phyloP scores from a whole-genome alignment of 53 echinoderm and acorn worm genomes.

The Apostichopus leukothele region DNA sequence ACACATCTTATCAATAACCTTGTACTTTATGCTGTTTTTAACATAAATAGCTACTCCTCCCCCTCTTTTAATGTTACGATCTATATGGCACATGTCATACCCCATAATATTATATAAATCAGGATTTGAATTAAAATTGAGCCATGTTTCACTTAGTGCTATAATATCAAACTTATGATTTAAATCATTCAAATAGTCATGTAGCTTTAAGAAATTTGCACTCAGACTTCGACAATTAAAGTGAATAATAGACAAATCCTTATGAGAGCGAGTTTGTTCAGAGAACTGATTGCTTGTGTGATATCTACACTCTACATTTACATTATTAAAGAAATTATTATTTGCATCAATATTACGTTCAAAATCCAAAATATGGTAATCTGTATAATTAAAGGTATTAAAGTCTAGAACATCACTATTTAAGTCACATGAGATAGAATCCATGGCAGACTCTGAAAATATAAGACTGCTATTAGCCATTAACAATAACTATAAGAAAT shows the following conservation, averaged over 20 bases:
- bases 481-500: neutral
- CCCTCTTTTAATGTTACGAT: too few relatives aligned
- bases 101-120: too few relatives aligned
- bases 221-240: slow-evolving; percentile 36
- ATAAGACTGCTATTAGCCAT: neutral
- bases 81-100: too few relatives aligned
- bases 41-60: slow-evolving; percentile 1
- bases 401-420: neutral
- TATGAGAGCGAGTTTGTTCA: slow-evolving; percentile 11
- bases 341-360: slow-evolving; percentile 14
- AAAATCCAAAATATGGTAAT: slow-evolving; percentile 19
- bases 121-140: too few relatives aligned
- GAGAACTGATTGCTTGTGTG: neutral
- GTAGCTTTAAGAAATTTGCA: neutral
- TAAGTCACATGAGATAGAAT: neutral
- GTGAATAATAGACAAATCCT: slow-evolving; percentile 6
- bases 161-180: slow-evolving; percentile 14
- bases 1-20: slow-evolving; percentile 21
- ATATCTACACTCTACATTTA: slow-evolving; percentile 35
- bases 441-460: neutral
- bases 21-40: neutral
- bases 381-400: slow-evolving; percentile 28
- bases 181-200: slow-evolving; percentile 4
- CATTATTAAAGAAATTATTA: slow-evolving; percentile 30
- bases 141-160: too few relatives aligned